These are phyloP conservation scores for Nomada fabriciana DNA, from an alignment of 2,888 invertebrate species.

Conservation along the genomic window DNA sequence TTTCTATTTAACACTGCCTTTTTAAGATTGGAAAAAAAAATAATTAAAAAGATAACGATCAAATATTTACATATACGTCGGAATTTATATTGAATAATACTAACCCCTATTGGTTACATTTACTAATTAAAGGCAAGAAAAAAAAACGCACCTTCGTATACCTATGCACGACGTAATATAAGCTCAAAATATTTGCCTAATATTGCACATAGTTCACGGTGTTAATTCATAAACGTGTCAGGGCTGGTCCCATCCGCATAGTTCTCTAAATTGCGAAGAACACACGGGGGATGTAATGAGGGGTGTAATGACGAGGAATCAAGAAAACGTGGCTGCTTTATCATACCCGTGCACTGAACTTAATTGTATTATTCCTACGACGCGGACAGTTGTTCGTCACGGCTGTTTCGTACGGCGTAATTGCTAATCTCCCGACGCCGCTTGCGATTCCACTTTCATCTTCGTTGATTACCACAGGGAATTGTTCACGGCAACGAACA, in stretches of 20 bases:
- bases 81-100: conserved; percentile 4
- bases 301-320: conserved; percentile 15
- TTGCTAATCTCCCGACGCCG: conserved; percentile 44
- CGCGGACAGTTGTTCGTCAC: conserved; percentile 32
- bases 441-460: conserved; percentile 43
- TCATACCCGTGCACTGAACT: background rate
- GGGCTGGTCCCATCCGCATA: background rate
- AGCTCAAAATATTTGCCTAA: background rate
- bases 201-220: background rate
- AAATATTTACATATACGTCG: no score
- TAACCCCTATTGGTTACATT: no score
- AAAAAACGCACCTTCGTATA: no score
- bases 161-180: background rate
- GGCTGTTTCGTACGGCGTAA: conserved; percentile 17
- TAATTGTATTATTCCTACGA: conserved; percentile 39
- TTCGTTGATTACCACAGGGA: conserved; percentile 34
- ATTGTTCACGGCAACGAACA: conserved; percentile 3
- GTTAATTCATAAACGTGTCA: background rate
- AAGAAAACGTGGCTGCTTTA: conserved; percentile 28
- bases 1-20: no score
- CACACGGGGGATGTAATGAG: conserved; percentile 4
- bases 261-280: conserved; percentile 22
- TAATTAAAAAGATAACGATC: no score
- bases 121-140: no score
- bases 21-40: no score